Base-by-base conservation (phyloP, 1,140 invertebrate species). In the Rhyacophila brunnea region DNA sequence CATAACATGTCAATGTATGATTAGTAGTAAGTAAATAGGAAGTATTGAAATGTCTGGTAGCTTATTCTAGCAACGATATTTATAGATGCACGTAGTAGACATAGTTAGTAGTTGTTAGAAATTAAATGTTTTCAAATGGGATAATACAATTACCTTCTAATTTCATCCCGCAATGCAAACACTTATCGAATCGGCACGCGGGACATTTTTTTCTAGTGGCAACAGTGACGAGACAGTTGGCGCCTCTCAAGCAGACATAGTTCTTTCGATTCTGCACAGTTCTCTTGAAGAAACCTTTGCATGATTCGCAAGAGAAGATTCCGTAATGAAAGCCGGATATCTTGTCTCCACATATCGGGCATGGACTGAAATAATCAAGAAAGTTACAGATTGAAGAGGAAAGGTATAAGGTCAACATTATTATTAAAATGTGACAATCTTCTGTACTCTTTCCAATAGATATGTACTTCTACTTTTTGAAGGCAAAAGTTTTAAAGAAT, bases 231-330 rank as follows among this genome's bases (percentile, higher is more conserved):
- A 92, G 90, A 78, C 96, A 98, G 50, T 88, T 88, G 0, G 91
- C 91, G 11, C 93, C 92, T 42, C 93, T 84, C 43, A 96, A 82
- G 73, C 96, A 99, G 58, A 94, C 90, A 76, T 98, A 98, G 71
- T 95, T 93, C 77, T 98, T 97, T 48, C 95, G 87, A 73, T 99
- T 99, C 79, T 98, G 95, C 3, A 98, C 96, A 38, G 95, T 98
- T 60, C 96, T 83, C 75, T 98, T 98, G 79, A 99, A 99, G 76
- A 99, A 99, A 2, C 96, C 96, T 80, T 99, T 99, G 73, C 90
- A 98, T 9, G 92, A 95, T 72, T 98, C 95, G 78, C 95, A 98
- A 9, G 93, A 95, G 74, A 96, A 97, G 66, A 98, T 97, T 9
- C 93, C 93, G 70, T 96, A 96, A 73, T 96, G 93, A 74, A 95